Conservation (phyloP, 2,113 vertebrate genomes). For the Poecilia latipinna region DNA sequence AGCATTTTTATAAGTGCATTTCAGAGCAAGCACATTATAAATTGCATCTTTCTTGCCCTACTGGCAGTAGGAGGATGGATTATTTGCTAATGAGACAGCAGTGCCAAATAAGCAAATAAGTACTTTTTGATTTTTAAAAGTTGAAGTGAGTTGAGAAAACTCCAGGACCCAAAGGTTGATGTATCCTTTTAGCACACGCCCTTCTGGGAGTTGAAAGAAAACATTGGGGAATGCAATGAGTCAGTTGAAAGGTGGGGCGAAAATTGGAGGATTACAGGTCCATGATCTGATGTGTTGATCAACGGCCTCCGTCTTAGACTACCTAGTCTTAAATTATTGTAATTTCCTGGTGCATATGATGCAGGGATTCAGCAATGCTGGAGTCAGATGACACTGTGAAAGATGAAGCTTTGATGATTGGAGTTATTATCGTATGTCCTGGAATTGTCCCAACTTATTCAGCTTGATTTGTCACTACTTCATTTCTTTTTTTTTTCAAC, state of each 20-base stretch:
- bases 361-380: no score
- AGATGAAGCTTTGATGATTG: no score
- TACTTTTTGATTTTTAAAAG: slow-evolving; percentile 65
- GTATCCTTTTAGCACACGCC: slow-evolving; percentile 24
- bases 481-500: no score
- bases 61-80: slow-evolving; percentile 20
- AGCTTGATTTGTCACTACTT: no score
- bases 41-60: slow-evolving; percentile 32
- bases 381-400: no score
- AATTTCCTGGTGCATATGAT: no score
- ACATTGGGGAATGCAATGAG: slow-evolving; percentile 32
- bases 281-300: slow-evolving; percentile 21
- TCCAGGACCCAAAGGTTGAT: slow-evolving; percentile 11
- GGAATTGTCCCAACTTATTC: no score
- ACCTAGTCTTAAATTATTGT: no score
- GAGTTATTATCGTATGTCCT: no score
- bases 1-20: slow-evolving; percentile 31
- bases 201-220: slow-evolving; percentile 6
- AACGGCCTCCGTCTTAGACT: slow-evolving; percentile 15
- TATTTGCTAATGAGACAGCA: slow-evolving; percentile 23
- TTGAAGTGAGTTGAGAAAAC: slow-evolving; percentile 38
- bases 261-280: slow-evolving; percentile 14
- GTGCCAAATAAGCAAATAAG: slow-evolving; percentile 36
- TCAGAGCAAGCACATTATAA: slow-evolving; percentile 36
- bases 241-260: slow-evolving; percentile 36